Evolutionary conservation across 2,888 invertebrate species (phyloP), one percentile per base, ranked within the genome.

Genomic region (Cheilosia soror): DNA sequence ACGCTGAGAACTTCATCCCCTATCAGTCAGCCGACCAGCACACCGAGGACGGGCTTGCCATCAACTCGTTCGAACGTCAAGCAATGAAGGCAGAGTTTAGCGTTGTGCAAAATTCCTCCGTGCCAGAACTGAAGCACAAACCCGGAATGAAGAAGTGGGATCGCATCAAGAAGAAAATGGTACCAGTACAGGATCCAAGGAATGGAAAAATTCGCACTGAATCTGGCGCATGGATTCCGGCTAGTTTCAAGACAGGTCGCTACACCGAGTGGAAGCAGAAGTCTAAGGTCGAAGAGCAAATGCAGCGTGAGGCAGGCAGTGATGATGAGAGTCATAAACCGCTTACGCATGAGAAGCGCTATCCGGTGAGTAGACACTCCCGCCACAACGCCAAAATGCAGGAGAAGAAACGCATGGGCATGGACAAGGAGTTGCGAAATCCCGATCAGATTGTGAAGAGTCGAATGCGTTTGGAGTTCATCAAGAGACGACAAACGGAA

Each of bases 151-250:
- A 95, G 90, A 95, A 95, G 90, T 98, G 99, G 99, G 99, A 99
- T 93, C 94, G 98, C 62, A 98, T 98, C 91, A 96, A 97, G 92
- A 99, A 99, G 94, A 98, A 97, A 93, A 98, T 98, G 96, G 96
- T 99, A 40, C 94, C 95, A 31, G 94, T 91, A 4, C 90, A 91
- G 79, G 91, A 90, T 90, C 91, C 90, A 4, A 95, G 95, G 88
- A 92, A 93, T 27, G 96, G 96, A 71, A 97, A 96, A 93, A 98
- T 99, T 87, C 96, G 96, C 89, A 99, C 99, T 0, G 99, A 99
- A 93, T 98, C 98, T 82, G 99, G 99, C 20, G 95, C 95, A 0
- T 97, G 97, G 95, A 98, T 99, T 88, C 96, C 98, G 0, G 97
- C 98, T 0, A 96, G 97, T 0, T 99, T 97, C 93, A 98, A 98